A percentile compares a stretch with the other conserved stretches of the same genome.
phyloP scores from a whole-genome alignment of 2,888 invertebrate species.

The Drosophila villosipedis region DNA sequence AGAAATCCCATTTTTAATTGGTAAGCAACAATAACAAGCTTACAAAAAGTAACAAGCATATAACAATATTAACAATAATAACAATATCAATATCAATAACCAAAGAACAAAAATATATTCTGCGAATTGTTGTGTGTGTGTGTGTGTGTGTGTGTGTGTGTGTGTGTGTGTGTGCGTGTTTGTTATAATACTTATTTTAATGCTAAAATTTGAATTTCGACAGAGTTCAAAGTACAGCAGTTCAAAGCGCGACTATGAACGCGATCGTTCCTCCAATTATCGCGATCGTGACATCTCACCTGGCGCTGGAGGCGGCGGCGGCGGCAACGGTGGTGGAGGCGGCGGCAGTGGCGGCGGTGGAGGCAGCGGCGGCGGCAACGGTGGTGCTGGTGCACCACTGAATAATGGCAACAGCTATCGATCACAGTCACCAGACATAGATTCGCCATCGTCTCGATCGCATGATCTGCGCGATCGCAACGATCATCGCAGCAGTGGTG shows the following conservation, averaged over 20 bases:
- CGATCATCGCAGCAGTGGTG: conserved; percentile 76
- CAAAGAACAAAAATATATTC: conserved; percentile 4
- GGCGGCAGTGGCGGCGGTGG: conserved; percentile 67
- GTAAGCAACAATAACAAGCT: conserved; percentile 17
- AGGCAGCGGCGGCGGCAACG: conserved; percentile 72
- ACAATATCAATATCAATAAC: conserved; percentile 15
- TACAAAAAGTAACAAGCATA: conserved; percentile 13
- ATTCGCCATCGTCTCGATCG: conserved; percentile 87
- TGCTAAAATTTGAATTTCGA: conserved; percentile 22
- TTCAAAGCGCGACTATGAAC: conserved; percentile 90
- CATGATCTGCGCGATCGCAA: conserved; percentile 84
- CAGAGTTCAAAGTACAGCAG: conserved; percentile 92
- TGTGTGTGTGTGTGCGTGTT: background rate
- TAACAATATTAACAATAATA: conserved; percentile 11
- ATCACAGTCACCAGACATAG: conserved; percentile 91
- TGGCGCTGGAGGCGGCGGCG: conserved; percentile 71
- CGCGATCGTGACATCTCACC: conserved; percentile 85
- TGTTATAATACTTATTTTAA: conserved; percentile 12
- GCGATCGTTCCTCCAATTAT: conserved; percentile 85
- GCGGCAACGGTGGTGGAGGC: conserved; percentile 66
- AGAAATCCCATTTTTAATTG: conserved; percentile 7
- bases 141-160: background rate
- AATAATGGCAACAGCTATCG: conserved; percentile 90
- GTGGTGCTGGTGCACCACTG: conserved; percentile 65
- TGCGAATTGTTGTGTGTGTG: background rate